Base-by-base conservation (phyloP, 2,797 vertebrate species). In the Uromys caudimaculatus region DNA sequence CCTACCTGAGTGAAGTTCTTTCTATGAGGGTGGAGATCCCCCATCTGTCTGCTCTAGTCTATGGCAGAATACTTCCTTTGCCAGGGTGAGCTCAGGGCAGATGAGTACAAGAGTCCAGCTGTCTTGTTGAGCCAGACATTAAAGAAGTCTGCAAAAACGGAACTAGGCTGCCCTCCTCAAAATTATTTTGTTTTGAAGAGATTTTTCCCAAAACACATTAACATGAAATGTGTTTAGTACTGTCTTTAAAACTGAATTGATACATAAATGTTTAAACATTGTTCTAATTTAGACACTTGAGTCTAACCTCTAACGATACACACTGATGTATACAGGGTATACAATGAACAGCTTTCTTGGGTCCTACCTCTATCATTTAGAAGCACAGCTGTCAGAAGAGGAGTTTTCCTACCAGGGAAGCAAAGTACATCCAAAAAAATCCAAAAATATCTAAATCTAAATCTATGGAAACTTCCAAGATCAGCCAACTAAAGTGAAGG, bases 401-500 rank as follows among this genome's bases (percentile, higher is more conserved):
- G 62, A 71, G 35, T 58, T 90, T 71, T 92, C 58, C 41, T 24
- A 54, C 56, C 32, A 58, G 58, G 85, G 73, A 82, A 96, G 71
- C 71, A 90, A 92, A 67, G 69, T 32, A 89, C 16, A 64, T 83
- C 92, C 85, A 90, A 94, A 96, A 96, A 89, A 13, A 71, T 76
- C 93, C 82, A 90, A 94, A 96, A 96, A 76, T 81, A 94, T 77
- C 93, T 84, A 62, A 76, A 16, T 54, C 58, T 52, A 90, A 94
- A 86, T 79, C 90, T 50, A 52, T 12, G 92, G 96, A 97, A 97
- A 97, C 96, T 97, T 92, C 58, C 54, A 50, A 77, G 60, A n/a
- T 83, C 44, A 8, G 96, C 93, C 96, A 93, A 81, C 76, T 87
- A 91, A 93, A 91, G 89, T 94, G 82, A 96, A 97, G 92, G 78